Conservation (phyloP, 2,888 invertebrate genomes). For the Brenthis ino region DNA sequence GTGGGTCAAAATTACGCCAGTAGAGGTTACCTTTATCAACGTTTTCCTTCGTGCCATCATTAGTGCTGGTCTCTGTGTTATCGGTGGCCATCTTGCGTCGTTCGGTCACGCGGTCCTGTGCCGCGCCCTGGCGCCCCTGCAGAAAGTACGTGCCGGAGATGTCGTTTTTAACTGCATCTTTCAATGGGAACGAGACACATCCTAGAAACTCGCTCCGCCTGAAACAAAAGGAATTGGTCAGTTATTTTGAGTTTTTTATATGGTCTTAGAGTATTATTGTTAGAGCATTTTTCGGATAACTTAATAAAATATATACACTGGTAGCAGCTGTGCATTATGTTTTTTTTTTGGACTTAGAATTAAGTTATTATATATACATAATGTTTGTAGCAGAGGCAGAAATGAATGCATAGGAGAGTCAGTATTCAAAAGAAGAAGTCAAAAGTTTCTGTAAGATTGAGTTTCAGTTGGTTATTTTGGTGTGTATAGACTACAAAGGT, state of each 20-base stretch:
- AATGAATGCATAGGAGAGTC: too few relatives aligned
- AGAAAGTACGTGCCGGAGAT: slow-evolving; percentile 87
- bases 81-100: slow-evolving; percentile 77
- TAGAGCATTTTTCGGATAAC: slow-evolving; percentile 2
- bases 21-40: slow-evolving; percentile 65
- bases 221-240: slow-evolving; percentile 68
- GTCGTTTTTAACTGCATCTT: slow-evolving; percentile 89
- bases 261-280: background rate
- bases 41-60: slow-evolving; percentile 71
- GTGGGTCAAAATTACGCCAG: background rate
- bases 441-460: too few relatives aligned
- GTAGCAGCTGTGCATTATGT: too few relatives aligned
- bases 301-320: too few relatives aligned
- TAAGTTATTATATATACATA: too few relatives aligned
- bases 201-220: slow-evolving; percentile 97
- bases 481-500: too few relatives aligned
- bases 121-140: slow-evolving; percentile 58
- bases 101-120: slow-evolving; percentile 62
- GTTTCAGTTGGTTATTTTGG: too few relatives aligned
- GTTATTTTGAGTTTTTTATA: background rate
- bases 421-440: too few relatives aligned
- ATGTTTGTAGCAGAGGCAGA: too few relatives aligned
- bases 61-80: slow-evolving; percentile 74
- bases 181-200: slow-evolving; percentile 95
- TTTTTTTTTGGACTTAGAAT: too few relatives aligned